phyloP scores from a whole-genome alignment of 2,888 invertebrate genomes.

The Caenorhabditis becei region DNA sequence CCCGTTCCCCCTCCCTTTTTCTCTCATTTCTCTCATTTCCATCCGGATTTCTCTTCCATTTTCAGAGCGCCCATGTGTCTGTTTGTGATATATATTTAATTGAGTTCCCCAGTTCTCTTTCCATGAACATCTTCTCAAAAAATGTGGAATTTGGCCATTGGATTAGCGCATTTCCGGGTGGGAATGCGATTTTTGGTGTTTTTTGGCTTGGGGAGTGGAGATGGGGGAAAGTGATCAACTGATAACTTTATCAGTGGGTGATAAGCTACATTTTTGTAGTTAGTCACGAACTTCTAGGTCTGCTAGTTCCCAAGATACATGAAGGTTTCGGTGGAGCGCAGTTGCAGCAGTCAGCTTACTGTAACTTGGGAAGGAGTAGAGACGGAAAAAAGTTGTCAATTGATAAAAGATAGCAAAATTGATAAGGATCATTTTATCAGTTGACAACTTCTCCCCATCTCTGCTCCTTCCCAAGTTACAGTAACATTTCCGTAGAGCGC shows the following conservation, averaged over 20 bases:
- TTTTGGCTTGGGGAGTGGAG: not conserved
- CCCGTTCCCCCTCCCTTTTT: too few species aligned
- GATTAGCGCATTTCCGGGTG: not conserved
- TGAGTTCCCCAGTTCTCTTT: not conserved
- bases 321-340: not conserved
- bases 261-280: not conserved
- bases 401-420: not conserved
- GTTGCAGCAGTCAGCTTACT: not conserved
- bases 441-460: not conserved
- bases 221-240: not conserved
- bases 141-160: not conserved
- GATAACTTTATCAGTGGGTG: not conserved
- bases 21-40: too few species aligned
- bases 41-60: too few species aligned
- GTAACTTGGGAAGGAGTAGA: not conserved
- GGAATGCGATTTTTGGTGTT: too few species aligned
- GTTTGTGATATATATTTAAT: slow-evolving; percentile 1
- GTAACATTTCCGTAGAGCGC: not conserved
- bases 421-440: not conserved
- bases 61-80: too few species aligned
- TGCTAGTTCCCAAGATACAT: not conserved
- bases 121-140: not conserved
- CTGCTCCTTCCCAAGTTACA: not conserved
- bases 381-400: not conserved
- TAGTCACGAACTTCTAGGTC: not conserved